A percentile compares a stretch with the other conserved stretches of the same genome.
These are phyloP conservation scores for Phyllotreta striolata DNA, from an alignment of 2,888 invertebrate genomes.

Conservation along the genomic window DNA sequence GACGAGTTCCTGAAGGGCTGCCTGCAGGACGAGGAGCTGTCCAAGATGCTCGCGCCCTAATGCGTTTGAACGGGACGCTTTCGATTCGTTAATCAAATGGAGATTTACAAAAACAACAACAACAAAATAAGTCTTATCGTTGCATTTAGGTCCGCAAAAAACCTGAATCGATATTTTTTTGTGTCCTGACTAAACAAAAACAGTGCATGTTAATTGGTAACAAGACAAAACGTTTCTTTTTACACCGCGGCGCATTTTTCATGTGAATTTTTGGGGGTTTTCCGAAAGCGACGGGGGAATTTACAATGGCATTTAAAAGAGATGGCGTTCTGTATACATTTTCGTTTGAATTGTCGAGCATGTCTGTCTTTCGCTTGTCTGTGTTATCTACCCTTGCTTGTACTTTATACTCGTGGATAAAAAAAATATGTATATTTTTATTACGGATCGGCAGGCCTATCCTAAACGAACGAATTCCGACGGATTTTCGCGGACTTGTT, in stretches of 20 bases:
- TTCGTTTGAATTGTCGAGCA: constrained; percentile 26
- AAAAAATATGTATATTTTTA: constrained; percentile 31
- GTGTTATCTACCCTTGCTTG: constrained; percentile 28
- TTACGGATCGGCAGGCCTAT: constrained; percentile 37
- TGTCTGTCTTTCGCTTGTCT: constrained; percentile 35
- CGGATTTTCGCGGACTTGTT: background rate
- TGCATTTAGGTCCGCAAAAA: constrained; percentile 26
- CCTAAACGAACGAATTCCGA: background rate
- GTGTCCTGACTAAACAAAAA: constrained; percentile 22
- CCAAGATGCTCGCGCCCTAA: constrained; percentile 95
- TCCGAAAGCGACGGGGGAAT: constrained; percentile 11
- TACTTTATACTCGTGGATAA: background rate
- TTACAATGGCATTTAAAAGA: constrained; percentile 30
- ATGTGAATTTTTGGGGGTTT: constrained; percentile 32
- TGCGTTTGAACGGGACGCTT: constrained; percentile 46
- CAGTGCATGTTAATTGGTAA: constrained; percentile 1
- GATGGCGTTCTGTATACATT: constrained; percentile 32
- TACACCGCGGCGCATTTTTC: constrained; percentile 34
- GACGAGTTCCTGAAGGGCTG: constrained; percentile 98
- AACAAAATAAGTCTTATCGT: constrained; percentile 22
- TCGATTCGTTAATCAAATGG: background rate
- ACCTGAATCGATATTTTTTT: constrained; percentile 23
- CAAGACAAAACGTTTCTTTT: constrained; percentile 11
- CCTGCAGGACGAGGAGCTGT: constrained; percentile 94
- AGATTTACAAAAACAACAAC: constrained; percentile 8